Conservation (phyloP, 2,113 vertebrate species). For the Protobothrops mucrosquamatus region DNA sequence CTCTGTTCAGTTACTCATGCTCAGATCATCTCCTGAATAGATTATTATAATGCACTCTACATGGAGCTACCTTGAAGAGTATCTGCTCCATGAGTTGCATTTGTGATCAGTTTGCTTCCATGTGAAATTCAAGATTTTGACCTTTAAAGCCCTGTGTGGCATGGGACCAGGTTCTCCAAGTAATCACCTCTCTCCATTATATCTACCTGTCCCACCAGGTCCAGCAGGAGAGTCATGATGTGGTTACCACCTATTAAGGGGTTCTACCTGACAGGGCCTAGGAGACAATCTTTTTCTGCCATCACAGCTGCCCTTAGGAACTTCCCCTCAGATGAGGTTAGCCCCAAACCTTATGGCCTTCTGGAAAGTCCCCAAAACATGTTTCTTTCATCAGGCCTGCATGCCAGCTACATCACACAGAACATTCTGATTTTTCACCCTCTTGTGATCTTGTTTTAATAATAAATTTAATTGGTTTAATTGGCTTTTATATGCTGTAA, state of each 20-base stretch:
- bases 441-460: not conserved
- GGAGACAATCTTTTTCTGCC: not conserved
- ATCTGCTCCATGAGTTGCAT: not conserved
- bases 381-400: not conserved
- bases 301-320: not conserved
- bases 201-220: not conserved
- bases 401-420: not conserved
- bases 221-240: not conserved
- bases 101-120: not conserved
- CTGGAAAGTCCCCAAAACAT: not conserved
- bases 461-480: not conserved
- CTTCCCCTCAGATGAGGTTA: not conserved
- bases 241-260: not conserved
- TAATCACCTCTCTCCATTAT: not conserved
- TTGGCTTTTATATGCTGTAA: not conserved
- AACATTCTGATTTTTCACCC: not conserved
- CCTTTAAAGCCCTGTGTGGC: not conserved
- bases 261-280: not conserved
- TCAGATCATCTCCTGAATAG: not conserved
- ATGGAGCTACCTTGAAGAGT: not conserved
- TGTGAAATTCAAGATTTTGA: not conserved
- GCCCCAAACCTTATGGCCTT: not conserved
- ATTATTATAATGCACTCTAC: not conserved
- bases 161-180: not conserved
- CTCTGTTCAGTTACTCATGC: not conserved